A percentile compares a stretch with the other conserved stretches of the same genome.
These are phyloP conservation scores for Suillia variegata DNA, from an alignment of 2,888 invertebrate genomes.

Conservation along the genomic window DNA sequence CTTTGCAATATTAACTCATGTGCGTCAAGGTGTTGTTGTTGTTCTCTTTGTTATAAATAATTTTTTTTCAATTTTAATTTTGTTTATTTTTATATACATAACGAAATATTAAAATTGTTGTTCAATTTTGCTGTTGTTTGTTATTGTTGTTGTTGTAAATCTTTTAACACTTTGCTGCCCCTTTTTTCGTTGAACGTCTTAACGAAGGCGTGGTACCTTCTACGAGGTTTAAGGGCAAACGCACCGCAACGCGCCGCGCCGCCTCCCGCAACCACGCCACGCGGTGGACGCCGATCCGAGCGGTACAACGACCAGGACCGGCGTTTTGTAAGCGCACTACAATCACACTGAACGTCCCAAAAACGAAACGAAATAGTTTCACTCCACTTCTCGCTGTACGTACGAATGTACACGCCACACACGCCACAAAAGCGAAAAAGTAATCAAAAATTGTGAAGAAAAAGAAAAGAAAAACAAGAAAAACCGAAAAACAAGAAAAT, in stretches of 20 bases:
- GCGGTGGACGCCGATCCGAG: too few species aligned
- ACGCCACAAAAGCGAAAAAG: background rate
- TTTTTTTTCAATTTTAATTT: too few species aligned
- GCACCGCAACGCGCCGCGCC: too few species aligned
- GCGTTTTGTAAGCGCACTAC: slow-evolving; percentile 48
- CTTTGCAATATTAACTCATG: too few species aligned
- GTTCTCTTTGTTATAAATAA: too few species aligned
- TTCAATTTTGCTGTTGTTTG: background rate
- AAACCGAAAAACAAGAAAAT: background rate
- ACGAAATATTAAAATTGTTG: background rate
- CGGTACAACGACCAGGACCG: slow-evolving; percentile 27
- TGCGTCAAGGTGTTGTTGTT: too few species aligned
- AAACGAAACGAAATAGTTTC: background rate
- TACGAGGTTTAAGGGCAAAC: too few species aligned
- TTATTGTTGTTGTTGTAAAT: background rate
- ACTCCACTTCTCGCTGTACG: background rate
- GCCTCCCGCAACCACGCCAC: too few species aligned
- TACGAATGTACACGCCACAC: background rate
- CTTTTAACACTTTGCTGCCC: background rate
- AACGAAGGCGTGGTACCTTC: too few species aligned
- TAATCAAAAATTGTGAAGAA: too few species aligned
- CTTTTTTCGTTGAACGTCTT: background rate
- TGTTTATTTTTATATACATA: too few species aligned
- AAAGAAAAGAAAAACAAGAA: background rate
- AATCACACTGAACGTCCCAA: slow-evolving; percentile 43